These are phyloP conservation scores for Luperina nickerlii DNA, from an alignment of 2,888 invertebrate species.

Conservation along the genomic window DNA sequence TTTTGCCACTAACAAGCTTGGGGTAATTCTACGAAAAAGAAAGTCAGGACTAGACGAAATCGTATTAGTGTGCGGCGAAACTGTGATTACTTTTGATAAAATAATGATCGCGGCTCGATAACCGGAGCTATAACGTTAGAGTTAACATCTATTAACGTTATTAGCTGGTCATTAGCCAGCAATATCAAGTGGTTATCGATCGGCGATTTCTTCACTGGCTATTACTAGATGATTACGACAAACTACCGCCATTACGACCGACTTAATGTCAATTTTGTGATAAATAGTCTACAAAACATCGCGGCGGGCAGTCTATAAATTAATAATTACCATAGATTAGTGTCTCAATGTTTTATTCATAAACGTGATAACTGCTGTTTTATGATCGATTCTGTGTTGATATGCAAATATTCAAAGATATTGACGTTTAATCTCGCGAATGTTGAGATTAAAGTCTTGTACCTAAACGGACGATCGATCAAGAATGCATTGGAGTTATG, in stretches of 20 bases:
- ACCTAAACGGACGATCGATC: constrained; percentile 24
- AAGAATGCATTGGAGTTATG: constrained; percentile 53
- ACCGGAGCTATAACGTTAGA: constrained; percentile 56
- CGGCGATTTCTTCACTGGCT: constrained; percentile 63
- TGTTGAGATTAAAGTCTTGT: constrained; percentile 49
- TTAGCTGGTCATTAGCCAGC: constrained; percentile 64
- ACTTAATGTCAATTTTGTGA: constrained; percentile 62
- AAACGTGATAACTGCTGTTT: constrained; percentile 51
- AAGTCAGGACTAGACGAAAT: constrained; percentile 38
- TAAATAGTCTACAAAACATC: constrained; percentile 59
- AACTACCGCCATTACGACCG: constrained; percentile 56
- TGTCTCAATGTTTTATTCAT: constrained; percentile 43
- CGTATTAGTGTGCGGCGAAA: constrained; percentile 39
- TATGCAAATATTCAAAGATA: constrained; percentile 47
- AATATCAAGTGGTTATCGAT: constrained; percentile 65
- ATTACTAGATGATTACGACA: constrained; percentile 64
- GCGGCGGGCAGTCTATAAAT: constrained; percentile 55
- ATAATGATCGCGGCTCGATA: constrained; percentile 57
- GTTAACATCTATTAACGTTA: constrained; percentile 70
- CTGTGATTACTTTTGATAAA: constrained; percentile 59
- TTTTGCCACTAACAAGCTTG: constrained; percentile 41
- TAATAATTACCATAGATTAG: constrained; percentile 63
- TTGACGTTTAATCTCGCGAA: constrained; percentile 39
- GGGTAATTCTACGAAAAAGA: constrained; percentile 36
- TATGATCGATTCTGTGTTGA: constrained; percentile 39